Percentiles rank a stretch among this genome's conserved stretches.
phyloP scores from a whole-genome alignment of 2,113 vertebrate genomes.

The Zosterops borbonicus region DNA sequence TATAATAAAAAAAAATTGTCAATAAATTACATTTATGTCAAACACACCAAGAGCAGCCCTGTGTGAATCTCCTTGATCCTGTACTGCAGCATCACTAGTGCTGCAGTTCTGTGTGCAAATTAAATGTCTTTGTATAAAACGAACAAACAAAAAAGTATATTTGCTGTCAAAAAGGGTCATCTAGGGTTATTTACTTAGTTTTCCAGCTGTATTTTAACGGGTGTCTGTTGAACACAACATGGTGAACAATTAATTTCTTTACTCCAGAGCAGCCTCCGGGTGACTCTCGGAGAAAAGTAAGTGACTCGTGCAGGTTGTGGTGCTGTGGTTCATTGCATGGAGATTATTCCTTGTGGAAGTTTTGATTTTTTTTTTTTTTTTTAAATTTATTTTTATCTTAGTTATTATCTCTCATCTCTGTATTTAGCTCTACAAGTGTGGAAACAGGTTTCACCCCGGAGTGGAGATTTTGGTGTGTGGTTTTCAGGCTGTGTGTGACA shows the following conservation, averaged over 20 bases:
- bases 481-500: not conserved
- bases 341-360: slow-evolving; percentile 61
- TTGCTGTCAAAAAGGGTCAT: not conserved
- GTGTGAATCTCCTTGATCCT: not conserved
- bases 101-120: not conserved
- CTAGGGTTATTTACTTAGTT: not conserved
- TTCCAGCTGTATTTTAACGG: slow-evolving; percentile 52
- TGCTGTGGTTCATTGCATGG: slow-evolving; percentile 85
- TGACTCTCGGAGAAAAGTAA: slow-evolving; percentile 98
- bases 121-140: not conserved
- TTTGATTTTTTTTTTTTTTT: slow-evolving; percentile 51
- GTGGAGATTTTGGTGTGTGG: slow-evolving; percentile 56
- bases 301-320: slow-evolving; percentile 78
- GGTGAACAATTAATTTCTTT: slow-evolving; percentile 85
- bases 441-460: slow-evolving; percentile 78
- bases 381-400: slow-evolving; percentile 20
- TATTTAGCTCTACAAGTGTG: slow-evolving; percentile 56
- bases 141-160: not conserved
- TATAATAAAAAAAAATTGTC: not conserved
- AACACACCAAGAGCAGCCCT: not conserved
- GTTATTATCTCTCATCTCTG: slow-evolving; percentile 46
- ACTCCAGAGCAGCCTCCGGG: slow-evolving; percentile 96
- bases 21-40: not conserved
- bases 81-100: not conserved
- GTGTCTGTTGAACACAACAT: slow-evolving; percentile 65